These are phyloP conservation scores for Escarpia spicata DNA, from an alignment of 2,888 invertebrate genomes.

Conservation along the genomic window DNA sequence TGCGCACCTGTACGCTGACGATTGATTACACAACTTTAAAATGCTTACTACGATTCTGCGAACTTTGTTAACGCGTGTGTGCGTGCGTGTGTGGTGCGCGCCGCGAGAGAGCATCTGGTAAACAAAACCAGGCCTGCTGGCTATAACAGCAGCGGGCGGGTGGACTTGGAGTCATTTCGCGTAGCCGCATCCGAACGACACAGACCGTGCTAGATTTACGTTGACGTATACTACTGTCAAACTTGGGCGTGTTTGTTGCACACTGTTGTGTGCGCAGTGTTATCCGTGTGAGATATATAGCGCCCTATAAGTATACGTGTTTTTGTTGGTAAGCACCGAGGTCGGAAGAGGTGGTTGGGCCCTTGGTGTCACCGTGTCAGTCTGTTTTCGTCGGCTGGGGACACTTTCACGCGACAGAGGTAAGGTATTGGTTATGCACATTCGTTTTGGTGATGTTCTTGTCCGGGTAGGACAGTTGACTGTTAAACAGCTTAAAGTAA, in stretches of 20 bases:
- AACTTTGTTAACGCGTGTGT: not conserved
- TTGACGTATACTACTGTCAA: not conserved
- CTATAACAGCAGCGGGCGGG: not conserved
- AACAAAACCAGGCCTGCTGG: not conserved
- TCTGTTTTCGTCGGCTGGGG: not conserved
- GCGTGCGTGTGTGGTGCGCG: not conserved
- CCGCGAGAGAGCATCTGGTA: not conserved
- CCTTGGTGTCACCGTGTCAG: not conserved
- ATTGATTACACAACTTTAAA: conserved; percentile 12
- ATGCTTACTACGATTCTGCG: not conserved
- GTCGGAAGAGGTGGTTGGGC: not conserved
- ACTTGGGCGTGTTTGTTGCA: not conserved
- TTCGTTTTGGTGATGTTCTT: not conserved
- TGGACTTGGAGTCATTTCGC: not conserved
- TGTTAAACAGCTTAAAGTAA: not conserved
- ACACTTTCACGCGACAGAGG: not conserved
- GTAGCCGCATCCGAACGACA: not conserved
- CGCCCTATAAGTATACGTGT: not conserved
- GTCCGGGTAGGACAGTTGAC: not conserved
- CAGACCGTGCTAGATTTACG: not conserved
- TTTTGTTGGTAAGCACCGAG: not conserved
- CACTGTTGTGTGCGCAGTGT: not conserved
- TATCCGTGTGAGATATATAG: not conserved
- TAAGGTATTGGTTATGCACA: not conserved
- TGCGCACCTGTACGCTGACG: not conserved